These are phyloP conservation scores for Rotaria sp. DNA, from an alignment of 2,888 invertebrate genomes.

Conservation along the genomic window DNA sequence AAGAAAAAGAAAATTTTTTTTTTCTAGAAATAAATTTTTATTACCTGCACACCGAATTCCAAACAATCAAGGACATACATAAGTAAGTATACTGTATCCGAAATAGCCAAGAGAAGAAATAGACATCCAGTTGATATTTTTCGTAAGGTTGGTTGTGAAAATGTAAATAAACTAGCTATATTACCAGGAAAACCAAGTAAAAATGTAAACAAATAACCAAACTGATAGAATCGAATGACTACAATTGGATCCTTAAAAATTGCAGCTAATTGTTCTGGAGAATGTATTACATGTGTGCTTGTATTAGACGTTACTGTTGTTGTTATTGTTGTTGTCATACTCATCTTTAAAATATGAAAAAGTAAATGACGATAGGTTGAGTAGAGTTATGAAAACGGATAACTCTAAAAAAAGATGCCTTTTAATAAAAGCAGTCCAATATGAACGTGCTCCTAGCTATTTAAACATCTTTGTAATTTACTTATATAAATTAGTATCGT, in stretches of 20 bases:
- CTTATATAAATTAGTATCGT: no score
- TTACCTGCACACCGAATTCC: not conserved
- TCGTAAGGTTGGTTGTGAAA: not conserved
- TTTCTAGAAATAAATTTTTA: not conserved
- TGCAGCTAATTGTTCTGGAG: no score
- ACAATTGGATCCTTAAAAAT: not conserved
- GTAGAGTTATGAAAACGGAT: no score
- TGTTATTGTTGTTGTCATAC: no score
- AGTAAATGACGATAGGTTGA: no score
- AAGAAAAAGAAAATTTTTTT: not conserved
- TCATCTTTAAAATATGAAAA: no score
- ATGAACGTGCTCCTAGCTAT: no score
- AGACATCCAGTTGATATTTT: not conserved
- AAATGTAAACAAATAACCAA: not conserved
- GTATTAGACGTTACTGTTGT: no score
- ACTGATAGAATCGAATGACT: not conserved
- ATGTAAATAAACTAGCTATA: not conserved
- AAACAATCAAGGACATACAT: not conserved
- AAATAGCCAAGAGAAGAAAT: not conserved
- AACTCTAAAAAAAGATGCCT: no score
- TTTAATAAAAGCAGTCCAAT: no score
- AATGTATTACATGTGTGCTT: no score
- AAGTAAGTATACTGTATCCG: not conserved
- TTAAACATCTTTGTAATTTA: no score
- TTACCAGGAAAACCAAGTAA: not conserved